Percentiles rank a stretch among this genome's conserved stretches.
phyloP scores from a whole-genome alignment of 2,888 invertebrate genomes.

The Carabus problematicus region DNA sequence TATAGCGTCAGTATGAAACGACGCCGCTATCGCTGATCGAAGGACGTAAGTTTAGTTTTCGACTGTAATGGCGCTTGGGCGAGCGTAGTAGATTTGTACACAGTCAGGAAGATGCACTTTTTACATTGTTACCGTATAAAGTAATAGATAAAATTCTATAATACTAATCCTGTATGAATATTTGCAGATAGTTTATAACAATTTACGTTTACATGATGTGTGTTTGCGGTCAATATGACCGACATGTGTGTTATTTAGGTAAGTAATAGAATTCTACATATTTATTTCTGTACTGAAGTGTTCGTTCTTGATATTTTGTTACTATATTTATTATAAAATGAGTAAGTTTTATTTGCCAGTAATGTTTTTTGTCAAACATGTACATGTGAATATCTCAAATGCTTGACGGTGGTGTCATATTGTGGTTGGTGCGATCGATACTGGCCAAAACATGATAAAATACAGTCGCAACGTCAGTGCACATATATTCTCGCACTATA shows the following conservation, averaged over 20 bases:
- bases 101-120: neutral
- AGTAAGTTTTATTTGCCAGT: conserved; percentile 27
- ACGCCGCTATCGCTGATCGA: too few relatives aligned
- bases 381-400: conserved; percentile 30
- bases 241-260: conserved; percentile 33
- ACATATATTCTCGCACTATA: neutral
- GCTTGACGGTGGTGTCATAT: conserved; percentile 13
- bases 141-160: too few relatives aligned
- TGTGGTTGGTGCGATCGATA: conserved; percentile 35
- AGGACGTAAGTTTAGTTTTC: neutral
- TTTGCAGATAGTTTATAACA: conserved; percentile 5
- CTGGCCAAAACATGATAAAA: conserved; percentile 35
- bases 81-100: neutral
- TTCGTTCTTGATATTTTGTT: too few relatives aligned
- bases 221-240: conserved; percentile 21
- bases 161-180: neutral
- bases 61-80: conserved; percentile 8
- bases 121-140: too few relatives aligned
- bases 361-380: conserved; percentile 31
- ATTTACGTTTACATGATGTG: conserved; percentile 32
- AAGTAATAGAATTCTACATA: conserved; percentile 6
- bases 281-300: neutral
- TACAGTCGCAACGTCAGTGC: conserved; percentile 27
- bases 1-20: too few relatives aligned
- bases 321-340: neutral